Base-by-base conservation (phyloP, 1,140 invertebrate genomes). In the Lordiphosa mommai region DNA sequence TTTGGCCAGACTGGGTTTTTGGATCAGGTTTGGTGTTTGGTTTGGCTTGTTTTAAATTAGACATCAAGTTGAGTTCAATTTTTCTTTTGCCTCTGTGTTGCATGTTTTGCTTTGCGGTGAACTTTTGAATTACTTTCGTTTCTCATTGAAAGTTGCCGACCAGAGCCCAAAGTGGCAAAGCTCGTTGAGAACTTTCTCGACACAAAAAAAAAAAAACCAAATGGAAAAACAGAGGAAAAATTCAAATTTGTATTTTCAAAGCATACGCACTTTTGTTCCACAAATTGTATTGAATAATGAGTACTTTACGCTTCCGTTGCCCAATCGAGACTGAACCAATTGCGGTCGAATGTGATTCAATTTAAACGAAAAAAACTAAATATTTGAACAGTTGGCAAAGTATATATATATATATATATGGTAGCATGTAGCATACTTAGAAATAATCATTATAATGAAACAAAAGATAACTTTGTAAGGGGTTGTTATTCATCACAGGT, bases 1-100 rank as follows among this genome's bases (percentile, higher is more conserved):
- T 70, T 47, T 41, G 16, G 47, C 58, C 72, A 53, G 51, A 23
- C 47, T 34, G 7, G 7, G 2, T 40, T 23, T 20, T 50, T 44
- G 38, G 33, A 46, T 33, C 41, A 16, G 44, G 48, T 58, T 67
- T 40, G 40, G 32, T 55, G 51, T 38, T 48, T 36, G 59, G 51
- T 49, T 71, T 37, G 48, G 63, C 72, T 84, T 84, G 51, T 65
- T 84, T 69, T 76, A 82, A 82, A 77, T 84, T 84, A 77, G 77
- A 69, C 67, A 68, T 61, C 77, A 65, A 82, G 61, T 70, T 80
- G 49, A 64, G 52, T 82, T 65, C 50, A 67, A 80, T 74, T 82
- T 80, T 80, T 82, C 71, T 74, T 43, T 71, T 20, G 47, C 47
- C 60, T 59, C 55, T 59, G 61, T 34, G 61, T 34, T 61, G 61